Percentiles rank a stretch among this genome's conserved stretches.
These are phyloP conservation scores for Hypomecis punctinalis DNA, from an alignment of 2,888 invertebrate species.

Conservation along the genomic window DNA sequence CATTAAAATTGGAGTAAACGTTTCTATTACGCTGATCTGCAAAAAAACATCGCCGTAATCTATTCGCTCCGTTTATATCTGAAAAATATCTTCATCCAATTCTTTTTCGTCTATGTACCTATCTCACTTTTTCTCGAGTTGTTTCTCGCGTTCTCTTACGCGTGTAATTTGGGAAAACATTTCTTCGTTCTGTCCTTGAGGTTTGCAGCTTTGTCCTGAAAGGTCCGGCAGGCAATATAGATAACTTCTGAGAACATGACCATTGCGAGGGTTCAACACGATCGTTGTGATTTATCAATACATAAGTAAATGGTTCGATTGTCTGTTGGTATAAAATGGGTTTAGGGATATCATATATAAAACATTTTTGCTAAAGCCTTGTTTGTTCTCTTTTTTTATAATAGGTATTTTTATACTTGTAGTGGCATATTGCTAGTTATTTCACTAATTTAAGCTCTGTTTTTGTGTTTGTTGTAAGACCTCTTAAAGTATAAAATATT, in stretches of 20 bases:
- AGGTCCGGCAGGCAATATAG: conserved; percentile 7
- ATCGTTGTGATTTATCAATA: conserved; percentile 1
- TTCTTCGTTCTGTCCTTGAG: not conserved
- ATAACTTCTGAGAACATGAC: conserved; percentile 5
- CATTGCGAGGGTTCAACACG: not conserved
- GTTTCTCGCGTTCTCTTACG: not conserved
- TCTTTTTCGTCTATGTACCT: not conserved
- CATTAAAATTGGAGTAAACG: too few relatives aligned
- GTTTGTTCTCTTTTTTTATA: not conserved
- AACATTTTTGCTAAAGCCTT: not conserved
- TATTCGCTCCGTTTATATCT: not conserved
- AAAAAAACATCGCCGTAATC: not conserved
- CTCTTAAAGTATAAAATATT: too few relatives aligned
- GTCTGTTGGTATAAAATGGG: not conserved
- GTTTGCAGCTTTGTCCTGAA: not conserved
- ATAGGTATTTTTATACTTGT: not conserved
- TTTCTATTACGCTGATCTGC: too few relatives aligned
- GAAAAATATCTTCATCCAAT: not conserved
- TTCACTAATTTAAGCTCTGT: too few relatives aligned
- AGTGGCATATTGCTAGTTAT: too few relatives aligned
- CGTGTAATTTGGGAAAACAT: not conserved
- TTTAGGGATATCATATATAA: not conserved
- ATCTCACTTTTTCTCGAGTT: not conserved
- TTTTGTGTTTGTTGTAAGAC: too few relatives aligned
- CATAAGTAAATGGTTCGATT: conserved; percentile 10